phyloP scores from a whole-genome alignment of 2,113 vertebrate species.

The Prionailurus viverrinus region DNA sequence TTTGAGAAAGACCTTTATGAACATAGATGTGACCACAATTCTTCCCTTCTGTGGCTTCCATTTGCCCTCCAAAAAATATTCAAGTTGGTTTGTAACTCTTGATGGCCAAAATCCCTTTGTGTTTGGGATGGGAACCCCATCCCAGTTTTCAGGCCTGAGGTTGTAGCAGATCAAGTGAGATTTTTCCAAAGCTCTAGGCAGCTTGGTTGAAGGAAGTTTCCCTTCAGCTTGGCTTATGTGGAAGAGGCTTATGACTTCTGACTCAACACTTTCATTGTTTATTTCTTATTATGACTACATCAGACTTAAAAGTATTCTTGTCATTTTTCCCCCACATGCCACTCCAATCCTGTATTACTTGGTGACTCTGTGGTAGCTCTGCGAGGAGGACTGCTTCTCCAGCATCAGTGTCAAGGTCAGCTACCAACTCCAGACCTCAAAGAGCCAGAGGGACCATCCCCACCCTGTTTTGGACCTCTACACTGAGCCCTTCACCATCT shows the following conservation, averaged over 20 bases:
- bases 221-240: neutral
- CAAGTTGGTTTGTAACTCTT: neutral
- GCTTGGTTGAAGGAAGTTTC: neutral
- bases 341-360: neutral
- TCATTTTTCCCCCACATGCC: neutral
- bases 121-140: neutral
- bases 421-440: conserved; percentile 68
- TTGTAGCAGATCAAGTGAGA: neutral
- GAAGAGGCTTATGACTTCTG: conserved; percentile 4
- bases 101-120: neutral
- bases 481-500: conserved; percentile 56
- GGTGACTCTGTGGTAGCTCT: conserved; percentile 68
- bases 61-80: neutral
- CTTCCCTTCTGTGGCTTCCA: neutral
- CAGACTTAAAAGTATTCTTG: neutral
- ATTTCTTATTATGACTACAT: neutral
- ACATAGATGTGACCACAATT: neutral
- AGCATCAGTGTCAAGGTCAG: conserved; percentile 78
- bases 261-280: neutral
- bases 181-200: neutral
- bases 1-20: conserved; percentile 13
- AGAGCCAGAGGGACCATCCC: neutral
- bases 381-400: conserved; percentile 83
- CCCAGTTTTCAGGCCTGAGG: neutral
- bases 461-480: conserved; percentile 77